Conservation (phyloP, 2,113 vertebrate species). For the Cygnus buccinator region DNA sequence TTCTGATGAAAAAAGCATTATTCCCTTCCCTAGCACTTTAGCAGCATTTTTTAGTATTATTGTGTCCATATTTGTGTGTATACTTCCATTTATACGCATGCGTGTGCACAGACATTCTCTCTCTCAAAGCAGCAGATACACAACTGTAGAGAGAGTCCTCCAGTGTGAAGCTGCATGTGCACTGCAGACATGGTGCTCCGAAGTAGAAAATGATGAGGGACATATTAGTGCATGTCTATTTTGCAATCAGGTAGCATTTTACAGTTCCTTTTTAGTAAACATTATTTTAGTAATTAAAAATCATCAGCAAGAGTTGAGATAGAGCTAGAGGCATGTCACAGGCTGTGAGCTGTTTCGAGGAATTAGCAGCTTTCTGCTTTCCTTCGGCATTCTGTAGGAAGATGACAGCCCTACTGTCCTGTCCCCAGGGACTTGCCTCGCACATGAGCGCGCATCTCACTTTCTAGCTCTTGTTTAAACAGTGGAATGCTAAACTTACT, state of each 20-base stretch:
- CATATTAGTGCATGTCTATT: background rate
- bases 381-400: background rate
- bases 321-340: background rate
- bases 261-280: background rate
- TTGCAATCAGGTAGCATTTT: background rate
- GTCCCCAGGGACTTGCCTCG: background rate
- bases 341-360: background rate
- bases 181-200: background rate
- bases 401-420: background rate
- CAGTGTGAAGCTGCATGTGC: background rate
- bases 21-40: background rate
- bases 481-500: background rate
- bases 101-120: background rate
- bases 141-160: background rate
- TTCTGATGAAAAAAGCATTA: background rate
- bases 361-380: background rate
- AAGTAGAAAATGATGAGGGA: background rate
- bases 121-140: background rate
- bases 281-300: background rate
- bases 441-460: fast-evolving
- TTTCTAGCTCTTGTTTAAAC: background rate
- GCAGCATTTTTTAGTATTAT: background rate
- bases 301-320: background rate
- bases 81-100: background rate
- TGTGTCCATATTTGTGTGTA: background rate